phyloP scores from a whole-genome alignment of 1,140 invertebrate genomes.

The Microvelia longipes region DNA sequence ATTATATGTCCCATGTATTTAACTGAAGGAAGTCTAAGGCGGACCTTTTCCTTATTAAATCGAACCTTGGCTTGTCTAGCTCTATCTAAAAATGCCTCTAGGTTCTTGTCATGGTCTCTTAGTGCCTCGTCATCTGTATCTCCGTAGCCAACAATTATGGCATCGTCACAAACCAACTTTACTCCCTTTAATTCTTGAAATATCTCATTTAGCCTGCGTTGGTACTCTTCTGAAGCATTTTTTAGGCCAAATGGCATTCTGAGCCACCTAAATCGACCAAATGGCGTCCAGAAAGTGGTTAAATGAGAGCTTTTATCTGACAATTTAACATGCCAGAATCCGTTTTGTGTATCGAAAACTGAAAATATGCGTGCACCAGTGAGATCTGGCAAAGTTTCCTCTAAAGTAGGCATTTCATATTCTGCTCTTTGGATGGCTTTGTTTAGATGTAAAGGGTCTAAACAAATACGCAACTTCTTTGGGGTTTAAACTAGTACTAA shows the following conservation, averaged over 20 bases:
- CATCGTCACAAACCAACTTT: background rate
- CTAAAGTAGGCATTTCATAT: background rate
- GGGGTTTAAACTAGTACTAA: conserved; percentile 6
- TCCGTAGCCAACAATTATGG: background rate
- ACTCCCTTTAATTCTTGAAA: background rate
- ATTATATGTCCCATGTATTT: background rate
- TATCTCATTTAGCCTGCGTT: background rate
- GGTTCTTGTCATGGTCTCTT: background rate
- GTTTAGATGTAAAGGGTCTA: conserved; percentile 18
- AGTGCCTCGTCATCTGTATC: conserved; percentile 3
- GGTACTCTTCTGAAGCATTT: conserved; percentile 21
- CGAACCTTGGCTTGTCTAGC: conserved; percentile 18
- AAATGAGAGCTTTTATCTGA: conserved; percentile 26
- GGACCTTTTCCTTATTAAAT: background rate
- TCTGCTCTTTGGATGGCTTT: conserved; percentile 10
- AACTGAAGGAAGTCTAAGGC: background rate
- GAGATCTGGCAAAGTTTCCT: background rate
- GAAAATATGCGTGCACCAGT: background rate
- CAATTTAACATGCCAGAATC: conserved; percentile 18
- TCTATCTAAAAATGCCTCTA: conserved; percentile 20
- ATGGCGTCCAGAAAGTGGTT: conserved; percentile 31
- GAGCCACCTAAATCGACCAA: conserved; percentile 29
- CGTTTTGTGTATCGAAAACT: background rate
- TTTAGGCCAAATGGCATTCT: conserved; percentile 31
- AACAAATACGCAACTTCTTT: conserved; percentile 6